Conservation (phyloP, 2,888 invertebrate genomes). For the Ceramica pisi region DNA sequence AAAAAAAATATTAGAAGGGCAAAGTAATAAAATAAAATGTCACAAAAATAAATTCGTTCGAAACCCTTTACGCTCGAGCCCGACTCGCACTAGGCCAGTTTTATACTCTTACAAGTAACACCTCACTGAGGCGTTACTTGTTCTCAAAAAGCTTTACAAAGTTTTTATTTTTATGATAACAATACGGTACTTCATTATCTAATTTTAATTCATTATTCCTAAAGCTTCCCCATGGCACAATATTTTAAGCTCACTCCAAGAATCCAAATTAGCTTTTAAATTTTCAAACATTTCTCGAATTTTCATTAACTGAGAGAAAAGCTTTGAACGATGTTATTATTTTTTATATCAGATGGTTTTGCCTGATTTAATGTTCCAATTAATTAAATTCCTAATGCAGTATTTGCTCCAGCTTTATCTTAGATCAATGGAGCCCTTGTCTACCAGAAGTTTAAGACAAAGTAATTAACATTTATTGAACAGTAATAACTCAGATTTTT, state of each 20-base stretch:
- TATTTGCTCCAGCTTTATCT: conserved; percentile 2
- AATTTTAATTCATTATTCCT: conserved; percentile 23
- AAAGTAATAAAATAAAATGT: too few species aligned
- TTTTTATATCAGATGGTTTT: conserved; percentile 14
- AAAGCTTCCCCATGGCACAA: conserved; percentile 5
- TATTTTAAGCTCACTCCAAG: conserved; percentile 25
- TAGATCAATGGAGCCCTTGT: neutral
- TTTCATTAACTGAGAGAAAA: conserved; percentile 20
- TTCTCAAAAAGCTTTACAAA: neutral
- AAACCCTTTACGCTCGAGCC: too few species aligned
- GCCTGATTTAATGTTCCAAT: conserved; percentile 9
- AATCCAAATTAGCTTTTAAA: conserved; percentile 39
- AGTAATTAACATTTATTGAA: conserved; percentile 9
- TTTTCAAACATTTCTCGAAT: conserved; percentile 28
- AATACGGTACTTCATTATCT: neutral
- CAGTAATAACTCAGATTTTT: neutral
- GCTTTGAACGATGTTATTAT: neutral
- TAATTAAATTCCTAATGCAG: conserved; percentile 31
- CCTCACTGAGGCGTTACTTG: too few species aligned
- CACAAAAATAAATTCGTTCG: too few species aligned
- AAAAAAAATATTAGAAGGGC: too few species aligned
- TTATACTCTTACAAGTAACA: too few species aligned
- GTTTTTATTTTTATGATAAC: conserved; percentile 8
- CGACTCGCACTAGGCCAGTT: too few species aligned
- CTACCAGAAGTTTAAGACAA: neutral